Base-by-base conservation (phyloP, 2,888 invertebrate species). In the Phania funesta region DNA sequence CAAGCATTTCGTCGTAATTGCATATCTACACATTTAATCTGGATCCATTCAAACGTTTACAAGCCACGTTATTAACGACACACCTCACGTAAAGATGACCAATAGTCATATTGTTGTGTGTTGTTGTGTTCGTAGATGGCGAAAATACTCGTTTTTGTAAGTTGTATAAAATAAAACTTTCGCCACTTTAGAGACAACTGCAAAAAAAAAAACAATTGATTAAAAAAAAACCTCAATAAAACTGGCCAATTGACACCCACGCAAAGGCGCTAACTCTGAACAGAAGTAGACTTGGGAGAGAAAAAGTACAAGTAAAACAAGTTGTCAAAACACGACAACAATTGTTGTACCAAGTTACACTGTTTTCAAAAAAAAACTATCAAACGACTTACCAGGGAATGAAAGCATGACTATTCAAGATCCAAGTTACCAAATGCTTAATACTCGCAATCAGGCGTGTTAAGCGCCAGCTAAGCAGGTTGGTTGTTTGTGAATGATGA, bases 171-270 rank as follows among this genome's bases (percentile, higher is more conserved):
- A 54, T 65, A 80, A 81, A 76, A 85, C 83, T 83, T 84, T 84
- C 84, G 84, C 84, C 84, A 83, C 81, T 74, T 79, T 73, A 84
- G 60, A 67, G 68, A 70, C 76, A 68, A 76, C 56, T 68, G 77
- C 67, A 68, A 82, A 46, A 50, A 38, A n/a, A 52, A 50, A 20
- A 11, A 29, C 56, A 58, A 52, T 65, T 71, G 58, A 67, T 71
- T 67, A 16, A 78, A 70, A 29, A 18, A 41, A 74, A 74, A 38
- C 20, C 22, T 56, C 16, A 24, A 65, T 24, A 48, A 62, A 71
- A 64, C 82, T 82, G 62, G 81, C 75, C 81, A 83, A 70, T 62
- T 80, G 67, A 80, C 81, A 84, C 84, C 85, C 77, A 84, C 84
- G 83, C 82, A 62, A 75, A 77, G 75, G 78, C 68, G 32, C 62